These are phyloP conservation scores for Reticulitermes lucifugus DNA, from an alignment of 2,888 invertebrate genomes.

Conservation along the genomic window DNA sequence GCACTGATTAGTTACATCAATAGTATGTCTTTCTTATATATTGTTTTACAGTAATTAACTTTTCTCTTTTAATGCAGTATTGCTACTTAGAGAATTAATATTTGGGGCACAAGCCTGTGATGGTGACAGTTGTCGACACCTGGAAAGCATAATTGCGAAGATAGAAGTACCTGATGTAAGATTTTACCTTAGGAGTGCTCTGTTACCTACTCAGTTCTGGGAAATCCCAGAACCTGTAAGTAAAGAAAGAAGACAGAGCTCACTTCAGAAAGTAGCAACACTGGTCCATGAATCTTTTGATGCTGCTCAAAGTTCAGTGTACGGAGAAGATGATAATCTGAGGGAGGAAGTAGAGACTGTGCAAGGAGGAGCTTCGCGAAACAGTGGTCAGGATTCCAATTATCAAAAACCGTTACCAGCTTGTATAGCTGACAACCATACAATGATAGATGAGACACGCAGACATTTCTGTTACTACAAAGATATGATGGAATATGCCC, in stretches of 20 bases:
- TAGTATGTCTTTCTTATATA: too few relatives aligned
- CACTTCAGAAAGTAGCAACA: neutral
- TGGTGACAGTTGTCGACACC: conserved; percentile 8
- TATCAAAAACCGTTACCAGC: neutral
- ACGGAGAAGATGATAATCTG: neutral
- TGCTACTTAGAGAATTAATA: neutral
- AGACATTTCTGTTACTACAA: conserved; percentile 56
- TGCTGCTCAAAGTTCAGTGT: too few relatives aligned
- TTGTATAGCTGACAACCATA: neutral
- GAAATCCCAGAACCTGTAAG: neutral
- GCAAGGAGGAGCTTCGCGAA: neutral
- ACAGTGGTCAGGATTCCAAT: neutral
- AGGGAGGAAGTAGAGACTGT: neutral
- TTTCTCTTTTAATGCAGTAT: conserved; percentile 5
- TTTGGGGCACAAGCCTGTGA: neutral
- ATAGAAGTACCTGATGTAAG: conserved; percentile 5
- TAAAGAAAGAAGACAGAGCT: neutral
- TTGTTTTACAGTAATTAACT: neutral
- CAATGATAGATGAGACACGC: neutral
- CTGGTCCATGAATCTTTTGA: neutral
- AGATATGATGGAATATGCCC: conserved; percentile 62
- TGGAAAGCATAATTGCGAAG: conserved; percentile 19
- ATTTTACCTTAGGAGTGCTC: conserved; percentile 5
- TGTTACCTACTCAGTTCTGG: conserved; percentile 6
- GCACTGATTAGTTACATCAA: too few relatives aligned